Base-by-base conservation (phyloP, 2,888 invertebrate genomes). In the Apamea monoglypha region DNA sequence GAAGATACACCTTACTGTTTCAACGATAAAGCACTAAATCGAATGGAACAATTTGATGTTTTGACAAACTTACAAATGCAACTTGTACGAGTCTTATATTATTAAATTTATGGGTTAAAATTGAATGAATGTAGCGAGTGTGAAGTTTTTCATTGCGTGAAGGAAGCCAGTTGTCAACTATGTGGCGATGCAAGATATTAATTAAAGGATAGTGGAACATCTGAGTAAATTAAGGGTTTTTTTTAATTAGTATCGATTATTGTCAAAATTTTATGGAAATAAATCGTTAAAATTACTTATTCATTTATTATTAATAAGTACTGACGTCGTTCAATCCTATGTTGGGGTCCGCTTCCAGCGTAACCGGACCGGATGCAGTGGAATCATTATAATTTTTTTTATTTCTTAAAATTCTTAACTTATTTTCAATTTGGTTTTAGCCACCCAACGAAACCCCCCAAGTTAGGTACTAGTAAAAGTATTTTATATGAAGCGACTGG, bases 91-190 rank as follows among this genome's bases (percentile, higher is more conserved):
- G 53, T 74, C 75, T 70, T 81, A 79, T 63, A 0, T 0, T 0
- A 0, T 32, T 7, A 2, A 1, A 1, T 5, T 56, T 76, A 83
- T 74, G 77, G 0, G 21, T 21, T 82, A 83, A 77, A 82, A 75
- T 84, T 74, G 25, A 81, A 77, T 77, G 74, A 53, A 14, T 21
- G 12, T 18, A 12, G 56, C 44, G 63, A 74, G 67, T 63, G 77
- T 56, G n/a, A 76, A 80, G 70, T 69, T 77, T 78, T 76, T 79
- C 29, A 71, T 75, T 74, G 80, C 78, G 81, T 50, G 44, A 87
- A 90, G 91, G 91, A 91, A 87, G 88, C 64, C 82, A 84, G 87
- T 89, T 89, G 89, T 89, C 89, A 88, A 82, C 81, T 83, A 80
- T 81, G 69, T 64, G 59, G 67, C 68, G 80, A 80, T 79, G 80